These are phyloP conservation scores for Nesogale talazaci DNA, from an alignment of 2,113 vertebrate species.

Conservation along the genomic window DNA sequence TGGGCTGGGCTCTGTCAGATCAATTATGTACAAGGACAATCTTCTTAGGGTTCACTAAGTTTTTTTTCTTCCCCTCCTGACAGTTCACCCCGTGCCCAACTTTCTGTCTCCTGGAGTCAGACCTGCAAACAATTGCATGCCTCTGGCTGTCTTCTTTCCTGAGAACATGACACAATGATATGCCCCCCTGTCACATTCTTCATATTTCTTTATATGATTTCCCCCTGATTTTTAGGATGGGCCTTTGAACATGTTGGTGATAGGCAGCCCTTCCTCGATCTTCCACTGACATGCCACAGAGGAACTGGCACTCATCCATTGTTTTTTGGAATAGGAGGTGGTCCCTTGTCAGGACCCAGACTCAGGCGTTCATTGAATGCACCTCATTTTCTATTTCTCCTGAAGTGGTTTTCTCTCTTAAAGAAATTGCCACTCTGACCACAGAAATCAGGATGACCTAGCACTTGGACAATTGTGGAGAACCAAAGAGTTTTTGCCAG, in stretches of 20 bases:
- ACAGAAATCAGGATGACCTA: not conserved
- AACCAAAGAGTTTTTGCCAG: not conserved
- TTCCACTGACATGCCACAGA: not conserved
- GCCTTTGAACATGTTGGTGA: not conserved
- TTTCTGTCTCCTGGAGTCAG: slow-evolving; percentile 84
- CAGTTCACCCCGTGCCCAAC: slow-evolving; percentile 85
- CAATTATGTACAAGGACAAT: slow-evolving; percentile 86
- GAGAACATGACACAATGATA: slow-evolving; percentile 71
- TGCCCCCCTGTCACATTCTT: slow-evolving; percentile 47
- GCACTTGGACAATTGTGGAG: not conserved
- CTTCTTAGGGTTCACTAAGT: slow-evolving; percentile 72
- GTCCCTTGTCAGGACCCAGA: not conserved
- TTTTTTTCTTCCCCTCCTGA: not conserved
- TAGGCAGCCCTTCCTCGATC: not conserved
- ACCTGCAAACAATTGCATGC: slow-evolving; percentile 82
- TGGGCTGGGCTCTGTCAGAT: slow-evolving; percentile 87
- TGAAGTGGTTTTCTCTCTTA: not conserved
- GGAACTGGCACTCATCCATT: not conserved
- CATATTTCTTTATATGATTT: slow-evolving; percentile 5
- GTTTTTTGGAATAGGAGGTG: not conserved
- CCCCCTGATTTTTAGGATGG: slow-evolving; percentile 60
- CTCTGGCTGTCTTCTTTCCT: slow-evolving; percentile 63
- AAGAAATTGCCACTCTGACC: not conserved
- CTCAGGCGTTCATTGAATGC: not conserved
- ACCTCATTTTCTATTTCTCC: not conserved